Evolutionary conservation across 2,113 vertebrate genomes (phyloP).

Genomic region (Parus major): DNA sequence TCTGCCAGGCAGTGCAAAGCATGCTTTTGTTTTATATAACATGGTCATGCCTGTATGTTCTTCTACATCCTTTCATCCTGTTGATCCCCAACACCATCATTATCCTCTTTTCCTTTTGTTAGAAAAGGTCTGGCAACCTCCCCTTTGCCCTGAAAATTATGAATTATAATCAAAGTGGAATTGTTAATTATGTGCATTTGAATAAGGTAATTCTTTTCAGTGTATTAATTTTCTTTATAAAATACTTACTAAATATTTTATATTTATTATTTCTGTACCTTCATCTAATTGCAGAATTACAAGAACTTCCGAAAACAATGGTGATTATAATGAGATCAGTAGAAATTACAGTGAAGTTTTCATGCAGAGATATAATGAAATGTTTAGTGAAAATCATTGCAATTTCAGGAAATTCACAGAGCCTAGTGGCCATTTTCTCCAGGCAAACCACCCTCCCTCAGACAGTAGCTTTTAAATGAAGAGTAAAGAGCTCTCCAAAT

Average conservation of each 20-base stretch:
- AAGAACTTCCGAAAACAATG: not conserved
- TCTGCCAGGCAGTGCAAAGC: not conserved
- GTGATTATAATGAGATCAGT: not conserved
- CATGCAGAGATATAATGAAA: not conserved
- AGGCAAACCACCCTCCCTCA: not conserved
- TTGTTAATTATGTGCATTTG: conserved; percentile 1
- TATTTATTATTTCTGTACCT: conserved; percentile 8
- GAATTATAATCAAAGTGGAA: not conserved
- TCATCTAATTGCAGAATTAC: not conserved
- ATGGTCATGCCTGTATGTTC: not conserved
- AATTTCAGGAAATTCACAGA: not conserved
- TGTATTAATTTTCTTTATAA: not conserved
- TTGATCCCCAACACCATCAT: not conserved
- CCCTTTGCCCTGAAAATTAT: not conserved
- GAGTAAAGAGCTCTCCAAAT: not conserved
- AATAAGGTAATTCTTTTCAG: not conserved
- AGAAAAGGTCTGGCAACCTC: not conserved
- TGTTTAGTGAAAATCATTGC: not conserved
- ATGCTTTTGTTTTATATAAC: not conserved
- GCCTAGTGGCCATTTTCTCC: not conserved
- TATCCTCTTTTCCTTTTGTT: not conserved
- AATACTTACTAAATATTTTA: conserved; percentile 2
- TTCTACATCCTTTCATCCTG: not conserved
- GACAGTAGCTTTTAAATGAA: not conserved
- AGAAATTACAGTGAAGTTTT: not conserved